Conservation (phyloP, 2,113 vertebrate genomes). For the Asarcornis scutulata region DNA sequence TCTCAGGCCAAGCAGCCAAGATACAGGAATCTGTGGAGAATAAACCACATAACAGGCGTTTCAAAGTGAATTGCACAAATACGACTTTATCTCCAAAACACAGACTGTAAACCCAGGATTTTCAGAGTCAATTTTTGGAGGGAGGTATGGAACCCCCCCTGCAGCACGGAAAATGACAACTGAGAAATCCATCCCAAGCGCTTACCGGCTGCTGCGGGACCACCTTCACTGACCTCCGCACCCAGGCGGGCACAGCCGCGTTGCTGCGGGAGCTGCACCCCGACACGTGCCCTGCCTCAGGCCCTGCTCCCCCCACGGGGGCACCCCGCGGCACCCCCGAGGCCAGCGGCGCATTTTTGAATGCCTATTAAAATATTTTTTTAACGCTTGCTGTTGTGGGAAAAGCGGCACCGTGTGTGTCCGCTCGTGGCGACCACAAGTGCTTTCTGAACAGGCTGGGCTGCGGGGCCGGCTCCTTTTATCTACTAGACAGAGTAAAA, state of each 20-base stretch:
- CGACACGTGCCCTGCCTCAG: too few relatives aligned
- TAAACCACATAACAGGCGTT: neutral
- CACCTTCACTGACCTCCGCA: too few relatives aligned
- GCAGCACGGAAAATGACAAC: neutral
- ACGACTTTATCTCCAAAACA: neutral
- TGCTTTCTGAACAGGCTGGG: neutral
- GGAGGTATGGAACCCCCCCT: neutral
- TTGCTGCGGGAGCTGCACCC: too few relatives aligned
- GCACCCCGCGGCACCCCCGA: too few relatives aligned
- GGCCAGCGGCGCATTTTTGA: too few relatives aligned
- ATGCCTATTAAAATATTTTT: too few relatives aligned
- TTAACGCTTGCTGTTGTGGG: too few relatives aligned
- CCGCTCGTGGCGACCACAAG: rapidly evolving
- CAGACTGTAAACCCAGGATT: neutral
- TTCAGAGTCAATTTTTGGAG: neutral
- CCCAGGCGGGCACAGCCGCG: too few relatives aligned
- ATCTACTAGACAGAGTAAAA: neutral
- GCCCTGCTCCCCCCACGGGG: too few relatives aligned
- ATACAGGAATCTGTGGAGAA: neutral
- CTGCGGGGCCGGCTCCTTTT: neutral
- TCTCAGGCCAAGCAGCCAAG: neutral
- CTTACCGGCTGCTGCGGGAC: too few relatives aligned
- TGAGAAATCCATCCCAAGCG: too few relatives aligned
- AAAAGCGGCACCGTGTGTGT: rapidly evolving
- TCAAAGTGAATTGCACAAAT: neutral